Percentiles rank a stretch among this genome's conserved stretches.
phyloP scores from a whole-genome alignment of 2,113 vertebrate genomes.

The Eulemur rufifrons region DNA sequence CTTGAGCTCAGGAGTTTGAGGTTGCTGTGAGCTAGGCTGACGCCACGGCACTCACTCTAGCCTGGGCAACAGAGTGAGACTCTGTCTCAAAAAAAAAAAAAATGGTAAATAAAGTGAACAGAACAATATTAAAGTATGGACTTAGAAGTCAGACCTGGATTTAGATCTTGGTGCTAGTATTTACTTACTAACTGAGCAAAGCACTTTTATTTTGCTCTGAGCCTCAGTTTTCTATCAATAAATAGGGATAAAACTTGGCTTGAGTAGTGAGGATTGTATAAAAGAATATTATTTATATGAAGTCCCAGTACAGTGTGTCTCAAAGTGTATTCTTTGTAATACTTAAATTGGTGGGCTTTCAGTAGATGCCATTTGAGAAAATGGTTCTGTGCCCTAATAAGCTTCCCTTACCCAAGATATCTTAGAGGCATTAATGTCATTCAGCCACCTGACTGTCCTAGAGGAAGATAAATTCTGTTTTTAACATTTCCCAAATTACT shows the following conservation, averaged over 20 bases:
- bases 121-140: neutral
- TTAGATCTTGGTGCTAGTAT: neutral
- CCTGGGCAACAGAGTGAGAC: too few species aligned
- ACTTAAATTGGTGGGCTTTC: neutral
- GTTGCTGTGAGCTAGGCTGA: too few species aligned
- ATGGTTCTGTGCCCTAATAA: neutral
- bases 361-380: neutral
- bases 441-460: neutral
- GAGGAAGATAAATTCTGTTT: neutral
- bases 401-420: conserved; percentile 14
- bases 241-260: conserved; percentile 8
- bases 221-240: conserved; percentile 6
- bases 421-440: conserved; percentile 4
- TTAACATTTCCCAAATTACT: conserved; percentile 18
- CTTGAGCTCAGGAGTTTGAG: too few species aligned
- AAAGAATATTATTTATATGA: neutral
- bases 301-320: neutral
- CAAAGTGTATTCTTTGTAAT: conserved; percentile 24
- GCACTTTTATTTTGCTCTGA: neutral
- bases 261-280: conserved; percentile 7
- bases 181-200: neutral
- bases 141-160: neutral
- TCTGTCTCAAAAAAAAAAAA: neutral
- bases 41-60: too few species aligned
- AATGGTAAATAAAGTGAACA: neutral